These are phyloP conservation scores for Gari tellinella DNA, from an alignment of 2,888 invertebrate species.

Conservation along the genomic window DNA sequence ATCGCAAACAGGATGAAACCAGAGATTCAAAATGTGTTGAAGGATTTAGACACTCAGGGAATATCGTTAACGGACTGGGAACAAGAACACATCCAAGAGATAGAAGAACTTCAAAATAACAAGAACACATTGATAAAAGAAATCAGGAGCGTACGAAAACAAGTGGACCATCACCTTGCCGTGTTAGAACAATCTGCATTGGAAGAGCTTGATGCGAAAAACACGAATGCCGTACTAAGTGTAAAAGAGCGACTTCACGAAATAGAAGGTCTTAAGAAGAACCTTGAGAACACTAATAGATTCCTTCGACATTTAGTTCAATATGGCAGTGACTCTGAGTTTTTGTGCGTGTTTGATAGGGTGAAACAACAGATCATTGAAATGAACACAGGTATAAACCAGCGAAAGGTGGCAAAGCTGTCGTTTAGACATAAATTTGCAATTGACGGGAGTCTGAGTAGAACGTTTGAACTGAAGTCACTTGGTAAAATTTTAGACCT, in stretches of 20 bases:
- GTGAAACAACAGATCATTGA: slow-evolving; percentile 67
- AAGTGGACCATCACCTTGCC: slow-evolving; percentile 59
- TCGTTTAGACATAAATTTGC: slow-evolving; percentile 63
- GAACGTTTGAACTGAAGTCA: slow-evolving; percentile 58
- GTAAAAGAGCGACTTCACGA: slow-evolving; percentile 60
- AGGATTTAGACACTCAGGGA: slow-evolving; percentile 60
- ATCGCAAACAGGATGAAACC: slow-evolving; percentile 65
- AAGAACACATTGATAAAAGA: slow-evolving; percentile 60
- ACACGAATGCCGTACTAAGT: slow-evolving; percentile 55
- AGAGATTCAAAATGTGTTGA: slow-evolving; percentile 63
- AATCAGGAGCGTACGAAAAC: slow-evolving; percentile 58
- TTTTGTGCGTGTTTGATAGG: slow-evolving; percentile 66
- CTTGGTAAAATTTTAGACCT: slow-evolving; percentile 68
- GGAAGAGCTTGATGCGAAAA: slow-evolving; percentile 60
- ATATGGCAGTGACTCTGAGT: slow-evolving; percentile 69
- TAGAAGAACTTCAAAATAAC: slow-evolving; percentile 63
- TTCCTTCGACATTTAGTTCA: slow-evolving; percentile 64
- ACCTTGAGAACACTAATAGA: slow-evolving; percentile 62
- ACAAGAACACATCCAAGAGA: slow-evolving; percentile 60
- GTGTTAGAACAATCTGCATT: slow-evolving; percentile 61
- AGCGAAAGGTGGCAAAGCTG: slow-evolving; percentile 64
- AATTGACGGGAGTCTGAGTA: slow-evolving; percentile 54
- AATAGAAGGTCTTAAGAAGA: slow-evolving; percentile 66
- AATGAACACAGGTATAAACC: slow-evolving; percentile 63
- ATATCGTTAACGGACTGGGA: slow-evolving; percentile 62